These are phyloP conservation scores for Spea hammondii DNA, from an alignment of 2,797 vertebrate species.

Conservation along the genomic window DNA sequence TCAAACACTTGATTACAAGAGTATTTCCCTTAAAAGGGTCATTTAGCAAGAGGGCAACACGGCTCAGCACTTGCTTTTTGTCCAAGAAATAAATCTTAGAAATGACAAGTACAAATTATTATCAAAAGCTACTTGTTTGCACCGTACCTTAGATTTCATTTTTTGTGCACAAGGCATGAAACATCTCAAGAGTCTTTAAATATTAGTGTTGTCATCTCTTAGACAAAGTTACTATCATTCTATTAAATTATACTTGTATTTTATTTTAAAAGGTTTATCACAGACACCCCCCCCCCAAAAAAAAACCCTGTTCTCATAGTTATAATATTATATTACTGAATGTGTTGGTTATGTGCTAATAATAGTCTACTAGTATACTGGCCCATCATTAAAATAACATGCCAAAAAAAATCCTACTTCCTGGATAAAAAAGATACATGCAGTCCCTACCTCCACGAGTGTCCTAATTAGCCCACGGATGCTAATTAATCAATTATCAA, in stretches of 20 bases:
- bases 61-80: slow-evolving; percentile 38
- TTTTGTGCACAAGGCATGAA: slow-evolving; percentile 41
- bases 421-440: too few species aligned
- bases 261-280: slow-evolving; percentile 7
- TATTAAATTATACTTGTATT: slow-evolving; percentile 1
- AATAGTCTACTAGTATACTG: too few species aligned
- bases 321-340: too few species aligned
- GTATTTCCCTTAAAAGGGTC: slow-evolving; percentile 48
- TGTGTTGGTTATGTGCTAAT: too few species aligned
- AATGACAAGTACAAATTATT: slow-evolving; percentile 53
- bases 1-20: slow-evolving; percentile 47
- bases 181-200: slow-evolving; percentile 48
- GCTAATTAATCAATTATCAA: too few species aligned
- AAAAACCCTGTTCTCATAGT: too few species aligned
- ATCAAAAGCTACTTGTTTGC: slow-evolving; percentile 47
- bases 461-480: too few species aligned
- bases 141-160: slow-evolving; percentile 42
- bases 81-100: slow-evolving; percentile 14
- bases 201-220: slow-evolving; percentile 37
- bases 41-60: slow-evolving; percentile 46
- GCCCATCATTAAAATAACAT: too few species aligned
- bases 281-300: too few species aligned
- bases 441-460: too few species aligned
- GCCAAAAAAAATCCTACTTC: too few species aligned
- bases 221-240: slow-evolving; percentile 24